Percentiles rank a stretch among this genome's conserved stretches.
phyloP scores from a whole-genome alignment of 53 echinoderm and acorn worm species.

The Paelopatides confundens region DNA sequence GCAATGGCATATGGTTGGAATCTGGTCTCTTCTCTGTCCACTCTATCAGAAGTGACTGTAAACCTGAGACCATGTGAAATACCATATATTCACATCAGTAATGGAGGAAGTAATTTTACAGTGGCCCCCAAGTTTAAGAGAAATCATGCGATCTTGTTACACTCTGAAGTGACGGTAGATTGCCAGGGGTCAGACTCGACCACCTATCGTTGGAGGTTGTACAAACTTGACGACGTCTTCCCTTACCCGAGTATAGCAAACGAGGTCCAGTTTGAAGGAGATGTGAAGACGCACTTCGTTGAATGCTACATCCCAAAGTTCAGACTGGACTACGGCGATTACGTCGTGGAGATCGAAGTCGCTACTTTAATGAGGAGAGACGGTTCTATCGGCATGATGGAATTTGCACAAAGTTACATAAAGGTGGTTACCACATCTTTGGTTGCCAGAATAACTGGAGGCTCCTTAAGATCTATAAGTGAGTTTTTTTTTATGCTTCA shows the following conservation, averaged over 20 bases:
- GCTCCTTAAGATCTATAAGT: conserved; percentile 70
- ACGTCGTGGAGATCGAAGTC: conserved; percentile 72
- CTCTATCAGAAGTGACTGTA: conserved; percentile 62
- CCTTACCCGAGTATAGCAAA: conserved; percentile 77
- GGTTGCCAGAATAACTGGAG: conserved; percentile 79
- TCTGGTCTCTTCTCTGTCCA: conserved; percentile 49
- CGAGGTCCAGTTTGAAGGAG: conserved; percentile 50
- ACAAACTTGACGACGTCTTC: conserved; percentile 63
- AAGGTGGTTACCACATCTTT: conserved; percentile 63
- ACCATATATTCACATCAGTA: conserved; percentile 67
- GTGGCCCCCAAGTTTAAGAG: conserved; percentile 59
- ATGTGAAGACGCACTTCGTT: conserved; percentile 56
- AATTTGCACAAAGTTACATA: conserved; percentile 69
- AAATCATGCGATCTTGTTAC: conserved; percentile 55
- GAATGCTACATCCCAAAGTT: conserved; percentile 80
- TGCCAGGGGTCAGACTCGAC: conserved; percentile 60
- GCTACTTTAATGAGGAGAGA: conserved; percentile 58
- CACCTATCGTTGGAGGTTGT: conserved; percentile 70
- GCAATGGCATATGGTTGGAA: conserved; percentile 65
- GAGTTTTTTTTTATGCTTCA: conserved; percentile 20
- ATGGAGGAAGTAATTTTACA: conserved; percentile 65
- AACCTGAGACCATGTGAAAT: conserved; percentile 64
- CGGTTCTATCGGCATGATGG: conserved; percentile 63
- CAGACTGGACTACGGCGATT: conserved; percentile 79
- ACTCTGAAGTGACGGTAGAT: conserved; percentile 48